Percentiles rank a stretch among this genome's conserved stretches.
Conservation (phyloP, 2,888 invertebrate genomes). For the Beris morrisii region DNA sequence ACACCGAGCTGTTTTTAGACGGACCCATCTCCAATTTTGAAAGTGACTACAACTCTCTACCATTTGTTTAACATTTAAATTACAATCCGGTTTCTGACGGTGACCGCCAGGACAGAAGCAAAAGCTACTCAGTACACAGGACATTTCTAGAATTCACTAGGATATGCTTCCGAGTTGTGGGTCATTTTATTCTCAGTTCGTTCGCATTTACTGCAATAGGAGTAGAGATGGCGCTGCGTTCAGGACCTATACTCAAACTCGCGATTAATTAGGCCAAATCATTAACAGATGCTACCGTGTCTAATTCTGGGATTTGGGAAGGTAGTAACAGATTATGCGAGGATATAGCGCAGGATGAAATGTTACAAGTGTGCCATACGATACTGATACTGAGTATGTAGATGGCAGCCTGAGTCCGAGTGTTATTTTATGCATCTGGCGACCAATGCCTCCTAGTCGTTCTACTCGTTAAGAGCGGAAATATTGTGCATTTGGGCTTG, state of each 20-base stretch:
- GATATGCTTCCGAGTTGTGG: constrained; percentile 6
- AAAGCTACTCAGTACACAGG: neutral
- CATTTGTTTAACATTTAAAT: constrained; percentile 39
- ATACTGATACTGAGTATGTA: neutral
- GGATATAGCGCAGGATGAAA: constrained; percentile 1
- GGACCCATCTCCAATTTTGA: neutral
- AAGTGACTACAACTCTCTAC: constrained; percentile 26
- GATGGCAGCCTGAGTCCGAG: constrained; percentile 7
- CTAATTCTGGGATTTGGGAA: constrained; percentile 1
- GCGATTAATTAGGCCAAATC: constrained; percentile 58
- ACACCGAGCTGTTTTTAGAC: too few species aligned
- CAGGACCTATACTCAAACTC: constrained; percentile 25
- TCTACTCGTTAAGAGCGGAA: too few species aligned
- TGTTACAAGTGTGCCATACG: constrained; percentile 1
- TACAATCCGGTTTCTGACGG: constrained; percentile 17
- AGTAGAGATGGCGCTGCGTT: neutral
- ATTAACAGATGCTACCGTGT: constrained; percentile 56
- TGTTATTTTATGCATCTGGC: constrained; percentile 29
- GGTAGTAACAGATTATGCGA: constrained; percentile 12
- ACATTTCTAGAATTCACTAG: neutral
- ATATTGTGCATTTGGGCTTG: too few species aligned
- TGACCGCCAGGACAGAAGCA: constrained; percentile 10
- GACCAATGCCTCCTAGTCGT: too few species aligned
- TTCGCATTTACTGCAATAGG: neutral
- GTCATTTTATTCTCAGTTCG: constrained; percentile 7